Base-by-base conservation (phyloP, 2,888 invertebrate genomes). In the Gymnocheta viridis region DNA sequence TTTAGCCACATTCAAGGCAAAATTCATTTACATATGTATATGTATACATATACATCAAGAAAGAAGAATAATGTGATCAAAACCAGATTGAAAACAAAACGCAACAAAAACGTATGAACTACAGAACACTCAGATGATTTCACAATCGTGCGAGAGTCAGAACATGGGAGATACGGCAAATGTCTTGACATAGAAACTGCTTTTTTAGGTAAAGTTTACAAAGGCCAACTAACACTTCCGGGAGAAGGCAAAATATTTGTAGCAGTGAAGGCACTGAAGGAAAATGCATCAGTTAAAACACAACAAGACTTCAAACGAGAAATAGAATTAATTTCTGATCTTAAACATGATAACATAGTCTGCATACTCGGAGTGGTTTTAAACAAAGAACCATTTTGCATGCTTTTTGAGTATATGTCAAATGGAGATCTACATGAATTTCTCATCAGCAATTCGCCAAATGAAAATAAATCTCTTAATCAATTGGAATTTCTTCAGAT, bases 331-430 rank as follows among this genome's bases (percentile, higher is more conserved):
- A 98, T 99, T 93, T 97, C 98, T 0, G 98, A 98, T 91, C 93
- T 99, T 82, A 95, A 96, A 85, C 99, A 99, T 93, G 97, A 97
- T 0, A 98, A 99, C 91, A 98, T 99, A 88, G 97, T 99, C 54
- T 98, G 98, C 91, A 95, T 99, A 87, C 93, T 99, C 80, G 99
- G 98, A 0, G 98, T 98, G 9, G 96, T 97, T 78, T 93, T 97
- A 82, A 96, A 96, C 88, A 96, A 97, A 88, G 96, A 97, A 89
- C 98, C 98, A 0, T 94, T 96, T 91, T 98, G 98, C 90, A 98
- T 99, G 97, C 93, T 99, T 24, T 99, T 99, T 92, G 99, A 99
- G 91, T 98, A 97, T 90, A 99, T 99, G 98, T 96, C 97, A 0
- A 95, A 98, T 91, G 99, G 99, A 0, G 99, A 99, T 92, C 93